Evolutionary conservation across 2,888 invertebrate genomes (phyloP).

Genomic region (Pseudoips prasinana): DNA sequence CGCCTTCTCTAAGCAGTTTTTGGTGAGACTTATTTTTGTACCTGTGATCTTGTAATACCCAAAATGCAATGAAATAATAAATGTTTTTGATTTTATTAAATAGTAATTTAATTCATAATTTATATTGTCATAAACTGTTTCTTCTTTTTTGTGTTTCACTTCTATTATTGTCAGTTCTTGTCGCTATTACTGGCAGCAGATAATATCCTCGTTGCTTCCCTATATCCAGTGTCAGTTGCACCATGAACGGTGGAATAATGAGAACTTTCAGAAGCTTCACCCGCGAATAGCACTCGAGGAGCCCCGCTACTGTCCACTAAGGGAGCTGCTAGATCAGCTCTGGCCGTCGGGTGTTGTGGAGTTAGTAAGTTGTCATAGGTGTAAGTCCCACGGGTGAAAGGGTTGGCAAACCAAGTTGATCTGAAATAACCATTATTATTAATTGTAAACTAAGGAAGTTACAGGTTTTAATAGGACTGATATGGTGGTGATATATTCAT

Average conservation of each 20-base stretch:
- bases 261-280: constrained; percentile 78
- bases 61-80: too few species aligned
- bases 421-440: constrained; percentile 52
- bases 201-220: constrained; percentile 78
- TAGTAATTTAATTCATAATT: too few species aligned
- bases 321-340: constrained; percentile 81
- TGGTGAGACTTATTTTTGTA: too few species aligned
- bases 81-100: too few species aligned
- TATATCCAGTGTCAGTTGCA: constrained; percentile 84
- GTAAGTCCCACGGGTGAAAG: constrained; percentile 87
- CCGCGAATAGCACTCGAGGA: constrained; percentile 82
- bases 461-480: too few species aligned
- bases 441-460: neutral
- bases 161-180: too few species aligned
- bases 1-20: too few species aligned
- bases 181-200: too few species aligned
- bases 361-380: constrained; percentile 80
- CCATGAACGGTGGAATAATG: constrained; percentile 89
- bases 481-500: too few species aligned
- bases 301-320: constrained; percentile 64
- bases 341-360: constrained; percentile 70
- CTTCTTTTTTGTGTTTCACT: too few species aligned
- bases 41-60: too few species aligned
- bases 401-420: constrained; percentile 87
- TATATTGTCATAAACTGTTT: too few species aligned